Evolutionary conservation across 1,140 invertebrate species (phyloP).

Genomic region (Calosoma granatense): DNA sequence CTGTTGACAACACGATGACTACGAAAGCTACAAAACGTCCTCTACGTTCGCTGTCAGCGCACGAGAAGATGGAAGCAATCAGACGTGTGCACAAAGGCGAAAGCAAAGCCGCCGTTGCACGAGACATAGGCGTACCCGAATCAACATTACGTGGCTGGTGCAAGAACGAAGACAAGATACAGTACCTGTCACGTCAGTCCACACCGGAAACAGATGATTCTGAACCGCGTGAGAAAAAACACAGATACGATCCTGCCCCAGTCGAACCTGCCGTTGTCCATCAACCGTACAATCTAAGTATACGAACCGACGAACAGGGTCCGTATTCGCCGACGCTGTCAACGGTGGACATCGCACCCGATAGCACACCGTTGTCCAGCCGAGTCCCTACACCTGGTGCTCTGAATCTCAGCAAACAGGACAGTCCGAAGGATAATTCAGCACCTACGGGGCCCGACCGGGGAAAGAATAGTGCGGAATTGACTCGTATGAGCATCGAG

Average conservation of each 20-base stretch:
- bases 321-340: background rate
- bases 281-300: constrained; percentile 18
- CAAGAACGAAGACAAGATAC: constrained; percentile 69
- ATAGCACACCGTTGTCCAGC: background rate
- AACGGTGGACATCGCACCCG: too few relatives aligned
- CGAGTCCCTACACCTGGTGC: background rate
- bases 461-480: constrained; percentile 28
- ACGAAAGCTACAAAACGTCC: constrained; percentile 51
- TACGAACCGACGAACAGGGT: constrained; percentile 5
- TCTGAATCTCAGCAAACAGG: background rate
- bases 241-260: constrained; percentile 18
- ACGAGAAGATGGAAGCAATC: constrained; percentile 69
- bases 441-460: constrained; percentile 12
- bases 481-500: constrained; percentile 28
- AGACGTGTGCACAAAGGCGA: constrained; percentile 68
- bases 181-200: constrained; percentile 56
- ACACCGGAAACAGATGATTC: constrained; percentile 43
- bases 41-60: constrained; percentile 54
- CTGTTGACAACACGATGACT: constrained; percentile 20
- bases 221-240: constrained; percentile 12
- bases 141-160: constrained; percentile 75
- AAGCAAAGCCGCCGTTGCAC: constrained; percentile 69
- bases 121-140: constrained; percentile 72
- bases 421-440: background rate
- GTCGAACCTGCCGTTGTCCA: constrained; percentile 22